Conservation (phyloP, 2,113 vertebrate genomes). For the Grallaria varia region DNA sequence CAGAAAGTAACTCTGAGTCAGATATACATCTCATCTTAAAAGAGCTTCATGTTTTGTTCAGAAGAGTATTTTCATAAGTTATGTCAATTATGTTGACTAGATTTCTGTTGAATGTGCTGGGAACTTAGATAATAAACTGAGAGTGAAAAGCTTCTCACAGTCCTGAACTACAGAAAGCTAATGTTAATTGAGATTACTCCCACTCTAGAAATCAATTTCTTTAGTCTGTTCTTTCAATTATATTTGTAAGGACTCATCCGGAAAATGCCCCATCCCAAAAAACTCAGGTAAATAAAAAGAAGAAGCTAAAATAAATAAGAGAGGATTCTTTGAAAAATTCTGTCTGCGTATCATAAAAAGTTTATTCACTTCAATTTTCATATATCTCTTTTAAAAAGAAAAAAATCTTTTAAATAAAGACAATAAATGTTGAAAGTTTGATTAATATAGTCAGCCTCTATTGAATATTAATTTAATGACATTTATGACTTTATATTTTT, state of each 20-base stretch:
- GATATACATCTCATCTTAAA: not conserved
- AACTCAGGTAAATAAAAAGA: not conserved
- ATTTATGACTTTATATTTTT: not conserved
- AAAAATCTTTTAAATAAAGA: not conserved
- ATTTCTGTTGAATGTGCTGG: not conserved
- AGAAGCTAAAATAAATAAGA: not conserved
- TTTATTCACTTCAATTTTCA: not conserved
- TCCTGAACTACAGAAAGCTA: not conserved
- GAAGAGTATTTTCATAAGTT: not conserved
- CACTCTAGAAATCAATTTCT: not conserved
- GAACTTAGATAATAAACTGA: not conserved
- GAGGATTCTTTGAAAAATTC: not conserved
- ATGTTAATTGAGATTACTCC: not conserved
- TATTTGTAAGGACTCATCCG: not conserved
- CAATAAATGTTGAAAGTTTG: not conserved
- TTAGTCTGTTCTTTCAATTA: not conserved
- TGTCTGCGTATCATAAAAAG: not conserved
- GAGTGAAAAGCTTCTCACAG: not conserved
- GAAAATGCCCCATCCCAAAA: not conserved
- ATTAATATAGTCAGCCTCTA: not conserved
- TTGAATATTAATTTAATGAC: not conserved
- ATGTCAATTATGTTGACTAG: not conserved
- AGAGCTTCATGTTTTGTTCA: not conserved
- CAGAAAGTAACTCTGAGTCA: not conserved
- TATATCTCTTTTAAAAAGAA: not conserved